Evolutionary conservation across 2,113 vertebrate genomes (phyloP), one percentile per base, ranked within the genome.

Genomic region (Fukomys damarensis): DNA sequence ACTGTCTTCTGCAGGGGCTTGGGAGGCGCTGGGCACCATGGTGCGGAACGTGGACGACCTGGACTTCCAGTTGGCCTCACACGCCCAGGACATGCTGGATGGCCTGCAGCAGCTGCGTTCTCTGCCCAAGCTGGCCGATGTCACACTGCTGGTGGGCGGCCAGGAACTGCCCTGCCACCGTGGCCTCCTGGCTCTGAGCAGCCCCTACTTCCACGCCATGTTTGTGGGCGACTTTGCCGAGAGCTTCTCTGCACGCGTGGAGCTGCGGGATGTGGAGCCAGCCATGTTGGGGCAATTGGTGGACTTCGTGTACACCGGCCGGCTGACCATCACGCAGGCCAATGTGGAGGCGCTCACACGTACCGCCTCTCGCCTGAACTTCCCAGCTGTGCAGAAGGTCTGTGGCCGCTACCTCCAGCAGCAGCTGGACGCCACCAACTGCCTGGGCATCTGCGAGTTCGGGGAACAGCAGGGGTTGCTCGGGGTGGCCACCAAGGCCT

Each of bases 101-200:
- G 99, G 99, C 74, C 97, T 99, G 94, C 99, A 98, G 81, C 98
- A 97, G 41, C 98, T 99, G 91, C 99, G 99, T 5, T 70, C 98
- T 8, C 98, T 99, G 86, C 99, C 99, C 94, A 99, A 99, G 95
- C 98, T 99, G 88, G 98, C 99, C 0, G 99, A 99, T 9, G 98
- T 99, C 79, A 99, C 99, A 0, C 97, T 99, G 97, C 98, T 99
- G 88, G 99, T 98, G 0, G 99, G 98, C 0, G 99, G 98, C 1
- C 98, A 65, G n/a, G 99, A 99, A 96, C 99, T 99, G 96, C 99
- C 99, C n/a, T 99, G 99, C 96, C 99, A 99, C 98, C 99, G 99
- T 0, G 96, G 99, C 16, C 97, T 99, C 66, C 98, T 99, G 98
- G 99, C 99, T 0, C 99, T 99, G 77, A 99, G 99, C 98, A 99